Base-by-base conservation (phyloP, 1,140 invertebrate species). In the Eueides isabella region DNA sequence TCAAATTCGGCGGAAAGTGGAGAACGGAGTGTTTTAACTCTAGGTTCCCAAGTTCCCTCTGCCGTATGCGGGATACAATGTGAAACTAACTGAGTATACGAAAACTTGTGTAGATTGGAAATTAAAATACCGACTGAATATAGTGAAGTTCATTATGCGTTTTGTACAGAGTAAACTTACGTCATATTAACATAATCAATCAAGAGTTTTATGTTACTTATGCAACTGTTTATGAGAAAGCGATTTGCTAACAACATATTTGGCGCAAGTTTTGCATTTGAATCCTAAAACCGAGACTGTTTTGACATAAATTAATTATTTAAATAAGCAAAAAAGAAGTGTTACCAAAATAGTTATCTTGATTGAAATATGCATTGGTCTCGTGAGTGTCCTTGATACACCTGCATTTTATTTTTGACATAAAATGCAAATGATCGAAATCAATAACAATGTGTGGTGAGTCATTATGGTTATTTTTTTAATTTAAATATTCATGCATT, bases 151-250 rank as follows among this genome's bases (percentile, higher is more conserved):
- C 61, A 41, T 75, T 67, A 44, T 55, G 48, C 48, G 48, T 19
- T 66, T 75, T 62, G 68, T 48, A 71, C 14, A 67, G 44, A 64
- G 19, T n/a, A 75, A 74, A 79, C 74, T 89, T 89, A 77, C 89
- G 80, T 90, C 85, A 91, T 72, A 83, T 73, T 90, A 90, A 84
- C 82, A 90, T 89, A 90, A 90, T 87, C 86, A 80, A 90, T 91
- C 83, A 89, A 84, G 80, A 91, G 85, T 79, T 84, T 88, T 85
- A 87, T 86, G 82, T 84, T 38, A 62, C 71, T 91, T 91, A 86
- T 78, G 79, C 79, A 90, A 91, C 67, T 30, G 78, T 71, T 72
- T 83, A 74, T 80, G 76, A 82, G 84, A 87, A 87, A 91, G 84
- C 71, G 74, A 72, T 78, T 76, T 73, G 74, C 67, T 76, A 74